Evolutionary conservation across 2,888 invertebrate species (phyloP), one percentile per base, ranked within the genome.

Genomic region (Eupelmus urozonus): DNA sequence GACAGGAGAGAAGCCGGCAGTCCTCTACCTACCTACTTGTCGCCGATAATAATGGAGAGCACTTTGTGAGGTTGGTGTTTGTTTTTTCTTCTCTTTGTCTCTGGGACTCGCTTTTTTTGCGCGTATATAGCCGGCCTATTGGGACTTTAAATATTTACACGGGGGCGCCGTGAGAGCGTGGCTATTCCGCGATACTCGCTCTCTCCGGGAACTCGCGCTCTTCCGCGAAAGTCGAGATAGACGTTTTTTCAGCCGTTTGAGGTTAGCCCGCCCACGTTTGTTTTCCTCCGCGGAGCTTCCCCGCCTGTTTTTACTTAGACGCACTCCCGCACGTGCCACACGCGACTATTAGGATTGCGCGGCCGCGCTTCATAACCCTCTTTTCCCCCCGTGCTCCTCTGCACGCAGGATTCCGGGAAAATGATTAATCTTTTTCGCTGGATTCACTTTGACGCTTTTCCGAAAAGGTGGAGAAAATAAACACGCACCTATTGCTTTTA

Each of bases 11-110:
- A n/a, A n/a, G n/a, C n/a, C n/a, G n/a, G n/a, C n/a, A n/a, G n/a
- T n/a, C n/a, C n/a, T n/a, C n/a, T n/a, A n/a, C n/a, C n/a, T n/a
- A n/a, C n/a, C n/a, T n/a, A n/a, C n/a, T n/a, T n/a, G n/a, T n/a
- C n/a, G n/a, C n/a, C 57, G 66, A 5, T 49, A 27, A 25, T 27
- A 29, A 75, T 75, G 59, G 49, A 60, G 9, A 66, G 60, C 49
- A 34, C 34, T 60, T 25, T 53, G 40, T 75, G 67, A 75, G 74
- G 74, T 75, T 29, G 34, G 74, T 65, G 7, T 2, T 20, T 34
- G 16, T 0, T 18, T 9, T 27, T 7, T 20, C 55, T 16, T n/a
- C 27, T 57, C 45, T 40, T 27, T 29, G 42, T n/a, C 13, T 20
- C n/a, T 49, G 25, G n/a, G n/a, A n/a, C 18, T 13, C 45, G 13